These are phyloP conservation scores for Echinops telfairi DNA, from an alignment of 2,113 vertebrate genomes.

Conservation along the genomic window DNA sequence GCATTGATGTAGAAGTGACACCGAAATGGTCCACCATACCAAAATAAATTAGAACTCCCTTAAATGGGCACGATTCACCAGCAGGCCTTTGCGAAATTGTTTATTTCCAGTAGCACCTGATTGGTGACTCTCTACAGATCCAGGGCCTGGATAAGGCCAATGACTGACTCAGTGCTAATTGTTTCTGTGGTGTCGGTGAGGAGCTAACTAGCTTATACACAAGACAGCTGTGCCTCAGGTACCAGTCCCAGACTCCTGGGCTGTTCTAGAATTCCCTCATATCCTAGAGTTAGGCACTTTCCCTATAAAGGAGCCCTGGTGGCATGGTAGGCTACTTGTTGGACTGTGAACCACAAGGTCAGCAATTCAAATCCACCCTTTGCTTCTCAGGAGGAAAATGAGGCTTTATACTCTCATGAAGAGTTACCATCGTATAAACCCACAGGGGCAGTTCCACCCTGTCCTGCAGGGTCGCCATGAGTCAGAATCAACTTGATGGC, in stretches of 20 bases:
- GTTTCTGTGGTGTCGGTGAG: conserved; percentile 83
- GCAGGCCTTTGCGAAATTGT: conserved; percentile 36
- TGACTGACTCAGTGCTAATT: conserved; percentile 86
- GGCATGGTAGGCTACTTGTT: no score
- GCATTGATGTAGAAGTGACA: conserved; percentile 34
- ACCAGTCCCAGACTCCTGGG: conserved; percentile 74
- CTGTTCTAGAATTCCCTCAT: conserved; percentile 81
- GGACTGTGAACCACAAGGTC: no score
- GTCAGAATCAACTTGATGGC: no score
- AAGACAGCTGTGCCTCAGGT: conserved; percentile 79
- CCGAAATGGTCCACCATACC: conserved; percentile 8
- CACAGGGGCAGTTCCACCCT: no score
- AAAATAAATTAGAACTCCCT: conserved; percentile 46
- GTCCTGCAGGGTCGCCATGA: no score
- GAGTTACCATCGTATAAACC: no score
- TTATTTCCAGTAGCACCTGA: conserved; percentile 62
- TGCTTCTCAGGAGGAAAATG: no score
- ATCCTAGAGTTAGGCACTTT: conserved; percentile 72
- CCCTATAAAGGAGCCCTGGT: conserved; percentile 18
- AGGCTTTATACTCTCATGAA: no score
- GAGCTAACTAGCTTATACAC: conserved; percentile 87
- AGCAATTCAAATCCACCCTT: no score
- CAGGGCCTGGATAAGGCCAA: conserved; percentile 83
- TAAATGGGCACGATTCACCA: conserved; percentile 18
- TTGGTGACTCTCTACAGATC: conserved; percentile 81